Base-by-base conservation (phyloP, 1,140 invertebrate species). In the Helicoverpa zea region DNA sequence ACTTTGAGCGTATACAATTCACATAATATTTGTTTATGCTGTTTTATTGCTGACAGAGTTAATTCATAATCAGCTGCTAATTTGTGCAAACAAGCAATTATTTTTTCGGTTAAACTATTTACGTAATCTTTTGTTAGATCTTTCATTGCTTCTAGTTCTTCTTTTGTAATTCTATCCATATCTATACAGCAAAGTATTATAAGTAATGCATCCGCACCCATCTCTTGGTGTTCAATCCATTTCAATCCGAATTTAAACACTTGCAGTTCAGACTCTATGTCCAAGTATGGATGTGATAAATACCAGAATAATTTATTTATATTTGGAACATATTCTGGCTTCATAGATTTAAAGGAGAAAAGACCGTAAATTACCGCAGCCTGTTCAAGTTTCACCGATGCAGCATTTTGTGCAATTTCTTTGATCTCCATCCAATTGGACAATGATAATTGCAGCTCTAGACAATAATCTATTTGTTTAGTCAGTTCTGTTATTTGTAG, bases 401-500 rank as follows among this genome's bases (percentile, higher is more conserved):
- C 87, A n/a, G 88, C 86, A 23, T 78, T 85, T 81, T 91, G 88
- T 16, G 92, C 91, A 75, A 94, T 90, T 0, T 23, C 30, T 88
- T 91, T 91, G 18, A 83, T 93, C 68, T 91, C 83, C 29, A 92
- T 74, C 89, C 92, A 94, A 74, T 91, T 94, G 2, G 81, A 83
- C 4, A 86, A 66, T 76, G 83, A 84, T 51, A 93, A 54, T 74
- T 90, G 87, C 12, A 86, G 51, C 35, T 92, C 89, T 72, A 95
- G 83, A 30, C 86, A 86, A 70, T 91, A 90, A 77, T 93, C 87
- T 68, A 95, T 92, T 82, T 94, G 91, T 87, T 91, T 95, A 10
- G 91, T 89, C 5, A 95, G 83, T 82, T 95, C 92, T 43, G 89
- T 89, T 35, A 95, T 89, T 85, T 94, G 92, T 35, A 95, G 82